phyloP scores from a whole-genome alignment of 2,113 vertebrate species.

The Xiphophorus hellerii region DNA sequence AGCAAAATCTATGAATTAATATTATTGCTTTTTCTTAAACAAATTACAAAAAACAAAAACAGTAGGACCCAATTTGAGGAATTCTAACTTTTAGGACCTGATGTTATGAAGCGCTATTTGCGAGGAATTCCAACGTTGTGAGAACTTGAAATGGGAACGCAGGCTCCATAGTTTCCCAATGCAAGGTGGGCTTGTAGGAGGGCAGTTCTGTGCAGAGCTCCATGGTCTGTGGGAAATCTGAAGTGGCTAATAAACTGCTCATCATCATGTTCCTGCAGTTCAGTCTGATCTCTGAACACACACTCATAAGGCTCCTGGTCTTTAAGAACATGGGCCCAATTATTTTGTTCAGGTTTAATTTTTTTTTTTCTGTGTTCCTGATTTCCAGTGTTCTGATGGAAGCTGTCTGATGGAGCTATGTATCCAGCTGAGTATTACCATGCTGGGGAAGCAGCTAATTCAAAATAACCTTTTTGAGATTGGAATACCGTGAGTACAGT shows the following conservation, averaged over 20 bases:
- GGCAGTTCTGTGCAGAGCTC: too few relatives aligned
- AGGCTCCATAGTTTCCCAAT: too few relatives aligned
- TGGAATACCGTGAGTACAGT: conserved; percentile 90
- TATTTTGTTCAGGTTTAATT: neutral
- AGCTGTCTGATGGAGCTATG: conserved; percentile 97
- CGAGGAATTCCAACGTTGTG: too few relatives aligned
- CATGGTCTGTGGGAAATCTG: neutral
- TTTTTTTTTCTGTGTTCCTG: conserved; percentile 4
- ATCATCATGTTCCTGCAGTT: too few relatives aligned
- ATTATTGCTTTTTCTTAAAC: neutral
- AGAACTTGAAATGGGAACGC: too few relatives aligned
- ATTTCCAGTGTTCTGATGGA: conserved; percentile 89
- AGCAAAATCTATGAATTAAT: neutral
- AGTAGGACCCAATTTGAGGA: neutral
- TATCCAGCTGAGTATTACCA: conserved; percentile 97
- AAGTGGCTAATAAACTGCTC: too few relatives aligned
- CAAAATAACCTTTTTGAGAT: conserved; percentile 99
- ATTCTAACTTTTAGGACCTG: too few relatives aligned
- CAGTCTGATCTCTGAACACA: too few relatives aligned
- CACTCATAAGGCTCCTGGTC: neutral
- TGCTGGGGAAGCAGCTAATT: conserved; percentile 97
- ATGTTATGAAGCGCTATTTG: too few relatives aligned
- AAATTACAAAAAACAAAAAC: neutral
- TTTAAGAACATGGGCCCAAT: neutral
- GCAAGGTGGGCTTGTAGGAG: too few relatives aligned